Evolutionary conservation across 2,113 vertebrate genomes (phyloP), one percentile per base, ranked within the genome.

Genomic region (Apus apus): DNA sequence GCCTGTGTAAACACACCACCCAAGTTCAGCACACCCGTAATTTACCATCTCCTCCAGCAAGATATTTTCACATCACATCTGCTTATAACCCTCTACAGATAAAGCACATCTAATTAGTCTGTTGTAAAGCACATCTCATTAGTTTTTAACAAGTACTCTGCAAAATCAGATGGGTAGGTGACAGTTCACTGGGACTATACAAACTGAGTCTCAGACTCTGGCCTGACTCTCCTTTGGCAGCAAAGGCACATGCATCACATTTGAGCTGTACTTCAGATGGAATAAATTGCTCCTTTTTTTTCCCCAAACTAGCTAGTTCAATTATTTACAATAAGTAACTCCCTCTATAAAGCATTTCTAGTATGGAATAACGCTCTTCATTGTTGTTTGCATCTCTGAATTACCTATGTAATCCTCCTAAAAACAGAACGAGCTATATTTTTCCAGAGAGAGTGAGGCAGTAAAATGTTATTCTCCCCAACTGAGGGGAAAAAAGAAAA

Each of bases 381-480:
- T 45, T 70, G 54, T 20, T 66, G 67, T 75, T 70, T 95, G 78
- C 48, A 36, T 67, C 71, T 81, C 53, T 73, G 64, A 83, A 89
- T 85, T 54, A 46, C 61, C 88, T 46, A 34, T 36, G 66, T 34
- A 77, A 50, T 56, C n/a, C 34, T 81, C 38, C 34, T 57, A 7
- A 78, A 74, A 90, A 3, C 43, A 75, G 53, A 94, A 89, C 12
- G 46, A 94, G 50, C 48, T 77, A 9, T 87, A 57, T 76, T 90
- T 86, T 94, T 82, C 84, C 77, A 87, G 43, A 36, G 75, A 93
- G 48, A 85, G 12, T 58, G 93, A 91, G 32, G 51, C 82, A 83
- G 68, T 77, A 94, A 95, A 86, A 90, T 36, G 85, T 92, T 76
- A 75, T 51, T 64, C 78, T 93, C 56, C 67, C 34, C 32, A 71